phyloP scores from a whole-genome alignment of 1,140 invertebrate genomes.

The Microplitis demolitor region DNA sequence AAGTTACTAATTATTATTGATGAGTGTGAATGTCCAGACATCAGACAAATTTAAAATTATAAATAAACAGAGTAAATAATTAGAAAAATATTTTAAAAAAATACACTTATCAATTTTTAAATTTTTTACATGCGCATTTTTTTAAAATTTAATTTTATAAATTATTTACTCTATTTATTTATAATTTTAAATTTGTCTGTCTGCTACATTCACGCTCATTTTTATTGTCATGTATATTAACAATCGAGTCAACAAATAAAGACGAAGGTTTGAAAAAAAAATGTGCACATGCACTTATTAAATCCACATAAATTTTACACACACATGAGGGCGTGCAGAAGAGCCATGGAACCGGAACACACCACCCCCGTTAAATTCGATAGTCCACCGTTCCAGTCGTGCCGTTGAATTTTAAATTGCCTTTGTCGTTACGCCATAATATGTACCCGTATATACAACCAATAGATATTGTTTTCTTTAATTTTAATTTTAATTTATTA shows the following conservation, averaged over 20 bases:
- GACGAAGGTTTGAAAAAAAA: background rate
- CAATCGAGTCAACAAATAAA: background rate
- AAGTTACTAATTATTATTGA: too few species aligned
- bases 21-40: too few species aligned
- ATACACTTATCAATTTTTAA: too few species aligned
- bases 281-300: background rate
- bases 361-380: slow-evolving; percentile 1
- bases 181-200: too few species aligned
- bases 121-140: too few species aligned
- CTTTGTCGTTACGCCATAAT: background rate
- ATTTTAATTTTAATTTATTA: background rate
- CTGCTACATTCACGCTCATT: too few species aligned
- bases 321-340: background rate
- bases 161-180: too few species aligned
- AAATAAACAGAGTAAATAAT: too few species aligned
- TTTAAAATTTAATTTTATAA: too few species aligned
- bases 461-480: background rate
- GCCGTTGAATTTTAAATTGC: background rate
- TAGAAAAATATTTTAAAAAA: too few species aligned
- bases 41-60: too few species aligned
- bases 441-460: background rate
- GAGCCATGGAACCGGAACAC: background rate
- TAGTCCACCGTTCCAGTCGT: background rate
- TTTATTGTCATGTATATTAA: background rate
- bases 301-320: background rate